A percentile compares a stretch with the other conserved stretches of the same genome.
These are phyloP conservation scores for Ooceraea biroi DNA, from an alignment of 1,140 invertebrate genomes.

Conservation along the genomic window DNA sequence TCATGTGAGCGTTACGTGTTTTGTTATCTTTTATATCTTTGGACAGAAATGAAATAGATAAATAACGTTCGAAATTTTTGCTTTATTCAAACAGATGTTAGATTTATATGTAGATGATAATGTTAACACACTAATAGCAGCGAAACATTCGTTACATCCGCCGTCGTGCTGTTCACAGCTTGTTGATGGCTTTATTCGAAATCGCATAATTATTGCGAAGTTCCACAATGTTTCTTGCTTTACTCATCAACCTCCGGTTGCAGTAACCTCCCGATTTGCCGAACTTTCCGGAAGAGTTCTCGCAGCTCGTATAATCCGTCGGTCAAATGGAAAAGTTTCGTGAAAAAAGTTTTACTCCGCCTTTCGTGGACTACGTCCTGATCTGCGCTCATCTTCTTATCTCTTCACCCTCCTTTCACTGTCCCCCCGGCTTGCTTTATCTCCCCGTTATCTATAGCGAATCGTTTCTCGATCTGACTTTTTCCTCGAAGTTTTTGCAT, in stretches of 20 bases:
- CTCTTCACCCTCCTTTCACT: conserved; percentile 15
- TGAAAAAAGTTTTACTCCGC: conserved; percentile 74
- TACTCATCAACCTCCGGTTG: conserved; percentile 27
- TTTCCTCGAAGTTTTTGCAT: conserved; percentile 45
- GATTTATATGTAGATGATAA: too few relatives aligned
- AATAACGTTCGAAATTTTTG: too few relatives aligned
- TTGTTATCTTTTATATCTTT: too few relatives aligned
- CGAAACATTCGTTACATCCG: too few relatives aligned
- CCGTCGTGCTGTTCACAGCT: neutral
- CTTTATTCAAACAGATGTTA: too few relatives aligned
- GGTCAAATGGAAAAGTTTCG: conserved; percentile 78
- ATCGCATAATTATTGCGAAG: conserved; percentile 18
- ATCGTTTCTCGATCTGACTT: conserved; percentile 59
- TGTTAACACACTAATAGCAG: too few relatives aligned
- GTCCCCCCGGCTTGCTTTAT: neutral
- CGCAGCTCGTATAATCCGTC: conserved; percentile 69
- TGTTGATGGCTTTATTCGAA: neutral
- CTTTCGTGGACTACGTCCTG: conserved; percentile 65
- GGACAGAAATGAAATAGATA: too few relatives aligned
- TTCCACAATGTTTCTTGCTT: conserved; percentile 22
- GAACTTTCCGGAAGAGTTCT: conserved; percentile 43
- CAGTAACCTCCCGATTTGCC: conserved; percentile 26
- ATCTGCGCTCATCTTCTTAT: conserved; percentile 60
- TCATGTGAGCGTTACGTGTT: too few relatives aligned
- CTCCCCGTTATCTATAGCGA: neutral